These are phyloP conservation scores for Elmis aenea DNA, from an alignment of 2,888 invertebrate genomes.

Conservation along the genomic window DNA sequence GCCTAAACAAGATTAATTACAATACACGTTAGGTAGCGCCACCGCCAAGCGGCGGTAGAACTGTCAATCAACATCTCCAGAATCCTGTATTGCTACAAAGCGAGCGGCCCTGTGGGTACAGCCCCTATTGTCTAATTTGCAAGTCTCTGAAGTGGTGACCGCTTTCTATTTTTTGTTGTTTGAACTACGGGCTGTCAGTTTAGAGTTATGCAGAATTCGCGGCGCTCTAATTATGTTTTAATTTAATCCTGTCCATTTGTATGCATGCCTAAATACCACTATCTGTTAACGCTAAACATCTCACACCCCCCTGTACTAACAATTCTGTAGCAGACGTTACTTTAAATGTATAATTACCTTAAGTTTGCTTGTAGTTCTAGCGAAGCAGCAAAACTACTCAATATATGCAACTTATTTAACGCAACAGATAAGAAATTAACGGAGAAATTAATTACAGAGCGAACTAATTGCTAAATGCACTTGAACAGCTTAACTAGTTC, in stretches of 20 bases:
- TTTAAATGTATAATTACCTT: too few species aligned
- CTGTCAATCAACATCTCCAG: conserved; percentile 27
- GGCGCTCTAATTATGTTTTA: conserved; percentile 25
- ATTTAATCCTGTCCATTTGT: conserved; percentile 24
- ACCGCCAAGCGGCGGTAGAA: conserved; percentile 19
- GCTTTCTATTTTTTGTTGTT: conserved; percentile 10
- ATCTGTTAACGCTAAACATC: conserved; percentile 16
- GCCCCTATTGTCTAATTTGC: background rate
- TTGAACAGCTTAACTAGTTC: too few species aligned
- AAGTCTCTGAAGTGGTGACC: conserved; percentile 1
- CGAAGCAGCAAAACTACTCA: too few species aligned
- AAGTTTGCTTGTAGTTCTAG: too few species aligned
- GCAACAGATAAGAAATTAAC: too few species aligned
- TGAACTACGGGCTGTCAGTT: conserved; percentile 17
- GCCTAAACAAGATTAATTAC: conserved; percentile 31
- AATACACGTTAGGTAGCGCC: conserved; percentile 25
- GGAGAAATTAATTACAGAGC: too few species aligned
- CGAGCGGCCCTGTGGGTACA: conserved; percentile 7
- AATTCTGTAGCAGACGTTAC: too few species aligned
- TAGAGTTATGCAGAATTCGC: conserved; percentile 24
- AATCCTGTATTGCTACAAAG: conserved; percentile 8
- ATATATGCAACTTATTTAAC: too few species aligned
- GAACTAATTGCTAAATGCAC: too few species aligned
- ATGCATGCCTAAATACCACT: conserved; percentile 20
- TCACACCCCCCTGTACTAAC: too few species aligned